Evolutionary conservation across 2,888 invertebrate species (phyloP), one percentile per base, ranked within the genome.

Genomic region (Latrodectus hesperus): DNA sequence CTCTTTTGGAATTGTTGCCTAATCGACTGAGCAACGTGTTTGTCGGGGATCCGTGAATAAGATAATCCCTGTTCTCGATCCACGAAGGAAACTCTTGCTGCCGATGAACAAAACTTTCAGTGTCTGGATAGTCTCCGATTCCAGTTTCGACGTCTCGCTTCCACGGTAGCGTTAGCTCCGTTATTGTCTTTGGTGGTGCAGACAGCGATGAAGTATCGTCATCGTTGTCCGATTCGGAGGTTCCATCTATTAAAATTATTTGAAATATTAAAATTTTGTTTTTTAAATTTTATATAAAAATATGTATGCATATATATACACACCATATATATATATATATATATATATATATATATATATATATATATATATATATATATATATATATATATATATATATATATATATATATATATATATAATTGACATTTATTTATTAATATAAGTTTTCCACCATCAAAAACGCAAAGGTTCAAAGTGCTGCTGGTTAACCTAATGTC

Each of bases 61-160:
- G 93, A 92, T 98, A 98, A 91, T 98, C 97, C 92, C 97, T 97
- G 92, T 98, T 98, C 52, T 97, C 96, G 73, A 97, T 97, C 98
- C 98, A 98, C n/a, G 97, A 95, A 11, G 98, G 98, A 92, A 98
- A 98, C 92, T 98, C 98, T 68, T 96, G 96, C 92, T 96, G 96
- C 1, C 75, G 71, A 5, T 72, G 74, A 90, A 95, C 94, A 90
- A 73, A 89, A 2, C 94, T 93, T 9, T 53, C 17, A 92, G 93
- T 93, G 12, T 95, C 95, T 91, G 96, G 96, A 91, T 96, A 96
- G 0, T 70, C 86, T 14, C 68, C 84, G 9, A 65, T 49, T 10
- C 67, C 64, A 1, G 65, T 72, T 26, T 85, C 68, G 11, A 78
- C 83, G 68, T 79, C 79, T 6, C 89, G 82, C 26, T 89, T 89